These are phyloP conservation scores for Eurypyga helias DNA, from an alignment of 2,113 vertebrate species.

Conservation along the genomic window DNA sequence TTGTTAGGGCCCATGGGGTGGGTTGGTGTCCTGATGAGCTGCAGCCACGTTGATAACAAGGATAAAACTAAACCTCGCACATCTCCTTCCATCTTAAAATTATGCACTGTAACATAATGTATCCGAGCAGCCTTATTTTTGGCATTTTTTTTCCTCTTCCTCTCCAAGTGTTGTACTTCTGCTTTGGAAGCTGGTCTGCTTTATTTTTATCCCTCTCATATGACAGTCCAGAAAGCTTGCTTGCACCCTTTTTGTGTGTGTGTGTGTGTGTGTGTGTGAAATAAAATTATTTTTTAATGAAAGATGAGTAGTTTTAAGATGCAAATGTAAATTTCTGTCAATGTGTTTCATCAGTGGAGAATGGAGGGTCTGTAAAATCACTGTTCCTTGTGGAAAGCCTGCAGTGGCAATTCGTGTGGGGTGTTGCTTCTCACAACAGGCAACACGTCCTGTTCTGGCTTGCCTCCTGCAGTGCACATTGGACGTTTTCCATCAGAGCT, in stretches of 20 bases:
- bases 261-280: neutral
- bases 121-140: neutral
- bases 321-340: neutral
- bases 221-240: constrained; percentile 21
- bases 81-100: neutral
- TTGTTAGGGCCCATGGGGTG: neutral
- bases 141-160: neutral
- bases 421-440: neutral
- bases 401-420: neutral
- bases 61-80: neutral
- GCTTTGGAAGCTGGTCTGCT: neutral
- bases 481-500: rapidly evolving
- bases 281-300: constrained; percentile 55
- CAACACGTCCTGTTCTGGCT: neutral
- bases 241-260: neutral
- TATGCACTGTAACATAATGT: neutral
- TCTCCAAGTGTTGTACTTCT: neutral
- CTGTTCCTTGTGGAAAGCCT: neutral
- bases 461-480: rapidly evolving
- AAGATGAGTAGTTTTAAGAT: constrained; percentile 8
- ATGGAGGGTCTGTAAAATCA: neutral
- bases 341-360: neutral
- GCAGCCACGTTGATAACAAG: rapidly evolving
- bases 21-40: neutral
- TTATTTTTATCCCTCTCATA: constrained; percentile 44